These are phyloP conservation scores for Ficedula albicollis DNA, from an alignment of 2,797 vertebrate genomes.

Conservation along the genomic window DNA sequence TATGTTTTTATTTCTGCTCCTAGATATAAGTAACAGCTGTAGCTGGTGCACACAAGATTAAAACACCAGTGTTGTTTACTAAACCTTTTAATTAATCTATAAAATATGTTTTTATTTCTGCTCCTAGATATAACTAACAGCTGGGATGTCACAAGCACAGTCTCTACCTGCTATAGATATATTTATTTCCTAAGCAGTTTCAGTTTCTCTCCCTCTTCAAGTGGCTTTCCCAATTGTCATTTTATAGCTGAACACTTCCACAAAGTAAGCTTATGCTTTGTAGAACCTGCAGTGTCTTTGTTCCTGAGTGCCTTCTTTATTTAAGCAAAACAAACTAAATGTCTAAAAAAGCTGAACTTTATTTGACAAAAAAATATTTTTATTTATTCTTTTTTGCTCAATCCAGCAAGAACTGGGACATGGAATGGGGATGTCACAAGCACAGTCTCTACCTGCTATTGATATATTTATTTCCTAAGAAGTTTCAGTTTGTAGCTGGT, in stretches of 20 bases:
- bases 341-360: neutral
- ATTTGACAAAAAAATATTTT: neutral
- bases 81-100: neutral
- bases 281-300: neutral
- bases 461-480: neutral
- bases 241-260: neutral
- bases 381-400: neutral
- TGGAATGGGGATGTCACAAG: neutral
- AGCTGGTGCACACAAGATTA: neutral
- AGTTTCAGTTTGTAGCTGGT: neutral
- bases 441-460: neutral
- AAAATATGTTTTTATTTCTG: neutral
- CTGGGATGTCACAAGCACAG: neutral
- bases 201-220: neutral
- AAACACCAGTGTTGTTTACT: neutral
- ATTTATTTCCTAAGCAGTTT: neutral
- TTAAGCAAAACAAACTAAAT: slow-evolving; percentile 22
- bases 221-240: neutral
- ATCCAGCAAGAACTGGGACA: no score
- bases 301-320: slow-evolving; percentile 5
- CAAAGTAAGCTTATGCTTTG: neutral
- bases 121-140: neutral
- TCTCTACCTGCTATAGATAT: neutral
- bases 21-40: no score
- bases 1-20: no score